These are phyloP conservation scores for Mus spicilegus DNA, from an alignment of 2,113 vertebrate genomes.

Conservation along the genomic window DNA sequence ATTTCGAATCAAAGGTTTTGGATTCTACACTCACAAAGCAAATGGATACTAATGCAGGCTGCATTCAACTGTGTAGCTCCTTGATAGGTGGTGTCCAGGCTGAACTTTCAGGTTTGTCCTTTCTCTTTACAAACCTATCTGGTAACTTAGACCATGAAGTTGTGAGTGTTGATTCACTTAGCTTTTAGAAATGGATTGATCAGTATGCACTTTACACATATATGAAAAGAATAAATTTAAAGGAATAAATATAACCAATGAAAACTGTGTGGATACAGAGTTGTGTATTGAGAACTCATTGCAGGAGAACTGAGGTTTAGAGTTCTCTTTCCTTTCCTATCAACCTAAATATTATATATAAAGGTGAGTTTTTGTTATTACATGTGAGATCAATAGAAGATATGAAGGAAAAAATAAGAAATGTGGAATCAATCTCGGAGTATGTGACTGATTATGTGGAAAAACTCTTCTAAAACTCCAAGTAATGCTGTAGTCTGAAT, in stretches of 20 bases:
- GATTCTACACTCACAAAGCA: not conserved
- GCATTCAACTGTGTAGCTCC: not conserved
- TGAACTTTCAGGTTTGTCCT: not conserved
- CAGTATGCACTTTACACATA: not conserved
- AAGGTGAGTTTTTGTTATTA: not conserved
- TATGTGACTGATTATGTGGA: not conserved
- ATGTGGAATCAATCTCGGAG: not conserved
- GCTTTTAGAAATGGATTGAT: not conserved
- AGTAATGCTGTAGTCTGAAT: not conserved
- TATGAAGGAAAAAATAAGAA: not conserved
- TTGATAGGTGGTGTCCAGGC: not conserved
- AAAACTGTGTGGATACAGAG: not conserved
- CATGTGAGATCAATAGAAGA: not conserved
- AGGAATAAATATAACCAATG: not conserved
- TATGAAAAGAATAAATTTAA: not conserved
- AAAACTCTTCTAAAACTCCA: not conserved
- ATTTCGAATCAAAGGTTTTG: not conserved
- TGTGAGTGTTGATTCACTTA: not conserved
- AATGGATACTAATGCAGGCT: not conserved
- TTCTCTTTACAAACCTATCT: not conserved
- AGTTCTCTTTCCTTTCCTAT: not conserved
- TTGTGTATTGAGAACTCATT: not conserved
- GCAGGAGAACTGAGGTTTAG: not conserved
- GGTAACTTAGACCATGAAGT: not conserved
- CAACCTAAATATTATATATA: not conserved